Evolutionary conservation across 2,113 vertebrate genomes (phyloP).

Genomic region (Ceyx melanurus): DNA sequence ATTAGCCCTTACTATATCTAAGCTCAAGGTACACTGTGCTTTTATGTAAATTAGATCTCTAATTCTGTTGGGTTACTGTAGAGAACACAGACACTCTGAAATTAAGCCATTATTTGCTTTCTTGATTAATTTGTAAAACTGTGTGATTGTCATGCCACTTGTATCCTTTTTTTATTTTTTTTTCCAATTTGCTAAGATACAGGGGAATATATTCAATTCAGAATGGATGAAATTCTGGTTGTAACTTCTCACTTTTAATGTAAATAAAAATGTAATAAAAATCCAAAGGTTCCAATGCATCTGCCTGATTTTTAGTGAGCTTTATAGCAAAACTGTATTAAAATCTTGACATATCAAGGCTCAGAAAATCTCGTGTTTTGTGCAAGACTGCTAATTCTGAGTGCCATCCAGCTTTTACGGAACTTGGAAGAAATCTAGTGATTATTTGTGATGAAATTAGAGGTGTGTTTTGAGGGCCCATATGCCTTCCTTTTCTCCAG

Average conservation of each 20-base stretch:
- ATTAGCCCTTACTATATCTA: not conserved
- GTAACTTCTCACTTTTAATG: not conserved
- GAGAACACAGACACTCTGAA: not conserved
- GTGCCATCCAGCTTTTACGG: not conserved
- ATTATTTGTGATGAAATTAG: not conserved
- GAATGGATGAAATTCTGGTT: not conserved
- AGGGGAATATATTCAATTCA: not conserved
- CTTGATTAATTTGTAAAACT: not conserved
- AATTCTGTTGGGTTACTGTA: not conserved
- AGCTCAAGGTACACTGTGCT: not conserved
- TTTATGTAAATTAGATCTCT: not conserved
- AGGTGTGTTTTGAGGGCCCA: not conserved
- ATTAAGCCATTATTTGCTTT: not conserved
- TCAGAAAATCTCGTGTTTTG: not conserved
- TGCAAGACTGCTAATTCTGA: not conserved
- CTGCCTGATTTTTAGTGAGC: not conserved
- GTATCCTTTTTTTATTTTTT: not conserved
- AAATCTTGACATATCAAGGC: not conserved
- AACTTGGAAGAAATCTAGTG: not conserved
- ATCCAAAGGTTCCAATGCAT: not conserved
- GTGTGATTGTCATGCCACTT: not conserved
- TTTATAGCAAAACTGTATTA: not conserved
- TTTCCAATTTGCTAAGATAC: not conserved
- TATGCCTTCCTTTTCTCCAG: not conserved
- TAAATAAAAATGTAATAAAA: not conserved